A percentile compares a stretch with the other conserved stretches of the same genome.
These are phyloP conservation scores for Gari tellinella DNA, from an alignment of 2,888 invertebrate species.

Conservation along the genomic window DNA sequence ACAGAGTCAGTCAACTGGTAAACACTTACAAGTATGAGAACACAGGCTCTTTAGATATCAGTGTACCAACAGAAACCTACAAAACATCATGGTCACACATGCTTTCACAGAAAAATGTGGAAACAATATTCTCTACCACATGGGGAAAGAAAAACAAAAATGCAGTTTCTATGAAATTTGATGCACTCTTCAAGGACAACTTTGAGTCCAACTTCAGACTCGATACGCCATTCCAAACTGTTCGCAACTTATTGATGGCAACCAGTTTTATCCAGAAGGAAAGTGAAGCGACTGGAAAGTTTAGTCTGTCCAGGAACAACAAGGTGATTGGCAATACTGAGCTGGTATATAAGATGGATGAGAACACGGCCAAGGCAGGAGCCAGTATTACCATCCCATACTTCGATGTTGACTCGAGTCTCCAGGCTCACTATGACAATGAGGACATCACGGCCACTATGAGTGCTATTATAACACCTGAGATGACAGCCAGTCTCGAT, in stretches of 20 bases:
- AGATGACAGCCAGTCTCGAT: conserved; percentile 2
- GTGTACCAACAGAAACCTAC: conserved; percentile 50
- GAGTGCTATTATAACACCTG: conserved; percentile 10
- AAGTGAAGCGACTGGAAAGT: not conserved
- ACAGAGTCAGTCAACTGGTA: conserved; percentile 58
- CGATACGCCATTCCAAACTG: conserved; percentile 57
- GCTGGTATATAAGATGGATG: not conserved
- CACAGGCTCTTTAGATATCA: conserved; percentile 64
- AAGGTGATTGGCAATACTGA: not conserved
- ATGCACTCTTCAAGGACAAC: conserved; percentile 35
- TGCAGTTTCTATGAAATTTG: conserved; percentile 17
- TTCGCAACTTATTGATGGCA: conserved; percentile 6
- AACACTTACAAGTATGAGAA: conserved; percentile 51
- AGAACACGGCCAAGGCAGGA: not conserved
- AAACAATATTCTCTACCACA: conserved; percentile 46
- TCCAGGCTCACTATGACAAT: conserved; percentile 24
- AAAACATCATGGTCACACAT: conserved; percentile 68
- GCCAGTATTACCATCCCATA: conserved; percentile 20
- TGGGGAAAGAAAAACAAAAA: conserved; percentile 47
- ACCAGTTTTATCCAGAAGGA: not conserved
- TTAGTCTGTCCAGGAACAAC: conserved; percentile 3
- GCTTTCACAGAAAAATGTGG: conserved; percentile 37
- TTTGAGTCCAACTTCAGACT: conserved; percentile 46
- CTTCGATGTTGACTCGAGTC: conserved; percentile 32
- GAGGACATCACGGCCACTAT: not conserved